These are phyloP conservation scores for Orchesella flavescens DNA, from an alignment of 2,888 invertebrate species.

Conservation along the genomic window DNA sequence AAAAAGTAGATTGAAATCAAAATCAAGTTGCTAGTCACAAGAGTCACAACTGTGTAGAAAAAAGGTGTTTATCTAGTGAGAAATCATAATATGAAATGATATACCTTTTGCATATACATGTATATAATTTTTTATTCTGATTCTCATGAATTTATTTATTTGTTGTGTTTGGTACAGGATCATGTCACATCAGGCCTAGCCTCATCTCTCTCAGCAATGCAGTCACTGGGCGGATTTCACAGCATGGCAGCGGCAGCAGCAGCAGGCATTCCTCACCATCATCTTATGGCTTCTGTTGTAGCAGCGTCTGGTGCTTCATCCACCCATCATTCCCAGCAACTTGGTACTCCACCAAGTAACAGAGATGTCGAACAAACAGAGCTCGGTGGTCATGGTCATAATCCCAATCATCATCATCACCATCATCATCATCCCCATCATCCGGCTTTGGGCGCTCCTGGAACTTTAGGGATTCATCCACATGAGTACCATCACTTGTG, in stretches of 20 bases:
- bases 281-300: conserved; percentile 71
- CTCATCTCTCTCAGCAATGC: conserved; percentile 71
- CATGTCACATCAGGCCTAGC: conserved; percentile 71
- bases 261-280: conserved; percentile 72
- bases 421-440: conserved; percentile 57
- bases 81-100: conserved; percentile 63
- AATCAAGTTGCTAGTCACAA: conserved; percentile 42
- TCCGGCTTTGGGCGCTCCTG: conserved; percentile 67
- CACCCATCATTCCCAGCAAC: conserved; percentile 51
- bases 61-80: conserved; percentile 65
- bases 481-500: conserved; percentile 72
- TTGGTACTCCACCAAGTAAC: conserved; percentile 43
- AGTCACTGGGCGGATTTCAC: conserved; percentile 72
- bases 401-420: conserved; percentile 63
- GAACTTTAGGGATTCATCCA: conserved; percentile 70
- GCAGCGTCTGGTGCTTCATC: conserved; percentile 68
- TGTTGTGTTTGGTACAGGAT: conserved; percentile 64
- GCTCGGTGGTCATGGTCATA: conserved; percentile 68
- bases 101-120: conserved; percentile 15
- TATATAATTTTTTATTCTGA: conserved; percentile 31
- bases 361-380: conserved; percentile 70
- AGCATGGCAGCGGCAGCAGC: conserved; percentile 71
- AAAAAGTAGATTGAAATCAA: conserved; percentile 60
- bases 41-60: conserved; percentile 54
- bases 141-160: not conserved